Base-by-base conservation (phyloP, 2,797 vertebrate species). In the Tapirus indicus region DNA sequence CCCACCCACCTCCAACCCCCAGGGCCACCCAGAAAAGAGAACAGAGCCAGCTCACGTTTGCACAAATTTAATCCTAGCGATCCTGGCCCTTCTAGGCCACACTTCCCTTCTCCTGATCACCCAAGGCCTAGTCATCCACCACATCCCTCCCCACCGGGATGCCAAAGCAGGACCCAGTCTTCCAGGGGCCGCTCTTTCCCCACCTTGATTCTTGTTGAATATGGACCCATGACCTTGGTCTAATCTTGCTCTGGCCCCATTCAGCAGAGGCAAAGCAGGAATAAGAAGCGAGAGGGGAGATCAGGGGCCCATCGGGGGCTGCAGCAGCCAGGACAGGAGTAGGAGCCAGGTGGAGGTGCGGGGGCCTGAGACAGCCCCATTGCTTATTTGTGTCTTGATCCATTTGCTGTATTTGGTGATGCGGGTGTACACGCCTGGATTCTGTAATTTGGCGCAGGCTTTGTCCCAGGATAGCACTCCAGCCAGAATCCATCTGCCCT, bases 391-490 rank as follows among this genome's bases (percentile, higher is more conserved):
- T 23, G 25, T 69, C 87, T 54, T 60, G 69, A 98, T 97, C 97
- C 97, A 98, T 2, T 10, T 72, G 75, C 91, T 87, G 23, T 97
- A 97, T 17, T 79, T 97, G 88, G 75, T 95, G 84, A 98, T 2
- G 0, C 91, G 94, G 17, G 52, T 38, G 16, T 93, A 98, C 35
- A 97, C 97, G 0, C 56, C 92, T 10, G 97, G 97, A 32, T 95
- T 85, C 92, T 25, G 60, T 0, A 38, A 35, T 74, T 56, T 84
- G 68, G 62, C 6, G 0, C 97, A 97, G 72, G 93, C 68, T 58
- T 98, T 97, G 18, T 93, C 96, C 98, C 97, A 97, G 56, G 97
- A 97, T 68, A 97, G 47, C 54, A 98, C 91, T 32, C 97, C 97
- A 5, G 95, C 97, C 87, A 97, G 97, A 58, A 97, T 95, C 97